phyloP scores from a whole-genome alignment of 2,797 vertebrate species.

The Danio jaintianensis region DNA sequence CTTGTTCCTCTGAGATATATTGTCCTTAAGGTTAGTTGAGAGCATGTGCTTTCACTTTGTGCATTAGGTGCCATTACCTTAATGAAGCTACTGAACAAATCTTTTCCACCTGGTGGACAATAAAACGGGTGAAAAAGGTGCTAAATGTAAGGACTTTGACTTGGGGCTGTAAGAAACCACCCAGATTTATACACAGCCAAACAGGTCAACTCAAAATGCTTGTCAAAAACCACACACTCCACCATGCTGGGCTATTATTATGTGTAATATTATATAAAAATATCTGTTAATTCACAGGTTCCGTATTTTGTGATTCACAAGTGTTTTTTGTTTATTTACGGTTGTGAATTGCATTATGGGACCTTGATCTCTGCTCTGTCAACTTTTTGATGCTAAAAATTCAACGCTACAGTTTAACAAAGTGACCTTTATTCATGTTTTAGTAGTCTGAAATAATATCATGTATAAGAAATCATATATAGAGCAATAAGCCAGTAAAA shows the following conservation, averaged over 20 bases:
- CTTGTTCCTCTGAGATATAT: slow-evolving; percentile 27
- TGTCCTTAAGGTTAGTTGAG: slow-evolving; percentile 29
- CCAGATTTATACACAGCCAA: background rate
- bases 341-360: too few relatives aligned
- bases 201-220: background rate
- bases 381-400: too few relatives aligned
- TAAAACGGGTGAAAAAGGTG: background rate
- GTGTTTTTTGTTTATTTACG: too few relatives aligned
- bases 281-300: too few relatives aligned
- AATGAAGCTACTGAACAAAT: background rate
- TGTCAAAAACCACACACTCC: background rate
- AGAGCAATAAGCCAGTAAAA: too few relatives aligned
- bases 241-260: background rate
- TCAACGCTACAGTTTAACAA: too few relatives aligned
- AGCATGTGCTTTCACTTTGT: background rate
- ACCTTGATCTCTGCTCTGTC: too few relatives aligned
- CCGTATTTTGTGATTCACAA: too few relatives aligned
- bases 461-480: too few relatives aligned
- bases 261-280: too few relatives aligned
- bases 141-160: background rate
- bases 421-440: too few relatives aligned
- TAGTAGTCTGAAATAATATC: too few relatives aligned
- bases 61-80: background rate
- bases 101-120: background rate
- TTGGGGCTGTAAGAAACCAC: background rate